A percentile compares a stretch with the other conserved stretches of the same genome.
These are phyloP conservation scores for Yoshiicerus persimilis DNA, from an alignment of 1,140 invertebrate genomes.

Conservation along the genomic window DNA sequence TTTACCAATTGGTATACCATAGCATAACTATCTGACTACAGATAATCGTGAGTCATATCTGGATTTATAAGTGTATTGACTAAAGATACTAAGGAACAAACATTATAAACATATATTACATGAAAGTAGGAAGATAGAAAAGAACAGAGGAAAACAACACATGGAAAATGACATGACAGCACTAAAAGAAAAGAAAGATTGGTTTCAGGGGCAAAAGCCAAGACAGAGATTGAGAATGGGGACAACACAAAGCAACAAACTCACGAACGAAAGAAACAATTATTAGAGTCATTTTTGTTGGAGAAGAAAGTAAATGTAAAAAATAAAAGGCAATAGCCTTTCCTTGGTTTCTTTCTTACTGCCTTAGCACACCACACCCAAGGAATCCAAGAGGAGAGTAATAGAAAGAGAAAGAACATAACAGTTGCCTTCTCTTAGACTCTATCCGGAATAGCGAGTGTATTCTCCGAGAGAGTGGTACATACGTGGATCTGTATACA, in stretches of 20 bases:
- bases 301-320: background rate
- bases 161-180: conserved; percentile 4
- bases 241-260: background rate
- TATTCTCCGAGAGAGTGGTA: background rate
- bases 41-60: background rate
- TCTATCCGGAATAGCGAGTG: background rate
- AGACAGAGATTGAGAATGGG: conserved; percentile 15
- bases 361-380: background rate
- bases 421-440: background rate
- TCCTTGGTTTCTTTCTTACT: background rate
- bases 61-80: background rate
- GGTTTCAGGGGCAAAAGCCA: conserved; percentile 14
- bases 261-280: background rate
- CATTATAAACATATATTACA: background rate
- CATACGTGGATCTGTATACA: background rate
- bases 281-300: conserved; percentile 11
- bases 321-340: conserved; percentile 6
- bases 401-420: background rate
- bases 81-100: background rate
- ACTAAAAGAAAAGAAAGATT: conserved; percentile 11
- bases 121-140: background rate
- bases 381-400: background rate
- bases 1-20: no score
- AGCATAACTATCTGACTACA: background rate
- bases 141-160: background rate